Evolutionary conservation across 2,888 invertebrate species (phyloP).

Genomic region (Caradrina clavipalpis): DNA sequence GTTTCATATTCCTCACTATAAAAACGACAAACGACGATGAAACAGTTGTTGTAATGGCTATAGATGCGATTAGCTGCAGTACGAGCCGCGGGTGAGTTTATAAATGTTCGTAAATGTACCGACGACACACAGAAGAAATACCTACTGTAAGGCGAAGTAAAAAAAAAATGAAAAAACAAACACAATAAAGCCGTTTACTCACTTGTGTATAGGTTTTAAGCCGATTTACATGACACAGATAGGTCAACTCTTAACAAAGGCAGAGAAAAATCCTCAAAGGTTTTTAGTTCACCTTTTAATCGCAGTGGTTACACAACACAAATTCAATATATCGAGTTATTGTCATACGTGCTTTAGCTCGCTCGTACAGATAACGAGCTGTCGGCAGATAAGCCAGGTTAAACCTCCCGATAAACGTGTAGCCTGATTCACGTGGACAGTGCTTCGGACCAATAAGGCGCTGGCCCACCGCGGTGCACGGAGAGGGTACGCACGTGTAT

Average conservation of each 20-base stretch:
- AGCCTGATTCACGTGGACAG: conserved; percentile 1
- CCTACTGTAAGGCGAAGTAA: no score
- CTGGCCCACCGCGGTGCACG: no score
- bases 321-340: conserved; percentile 19
- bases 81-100: no score
- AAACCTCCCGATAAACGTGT: conserved; percentile 27
- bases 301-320: conserved; percentile 16
- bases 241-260: background rate
- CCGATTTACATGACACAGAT: background rate
- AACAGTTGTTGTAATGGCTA: no score
- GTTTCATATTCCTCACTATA: no score
- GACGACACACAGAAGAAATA: no score
- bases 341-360: conserved; percentile 13
- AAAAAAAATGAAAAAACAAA: background rate
- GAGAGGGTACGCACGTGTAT: no score
- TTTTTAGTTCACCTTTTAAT: conserved; percentile 25
- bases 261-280: background rate
- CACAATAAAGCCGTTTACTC: background rate
- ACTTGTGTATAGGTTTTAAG: background rate
- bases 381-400: conserved; percentile 44
- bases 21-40: background rate
- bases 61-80: no score
- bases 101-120: no score
- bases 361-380: conserved; percentile 56
- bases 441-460: conserved; percentile 5